Evolutionary conservation across 2,113 vertebrate species (phyloP), one percentile per base, ranked within the genome.

Genomic region (Laticauda colubrina): DNA sequence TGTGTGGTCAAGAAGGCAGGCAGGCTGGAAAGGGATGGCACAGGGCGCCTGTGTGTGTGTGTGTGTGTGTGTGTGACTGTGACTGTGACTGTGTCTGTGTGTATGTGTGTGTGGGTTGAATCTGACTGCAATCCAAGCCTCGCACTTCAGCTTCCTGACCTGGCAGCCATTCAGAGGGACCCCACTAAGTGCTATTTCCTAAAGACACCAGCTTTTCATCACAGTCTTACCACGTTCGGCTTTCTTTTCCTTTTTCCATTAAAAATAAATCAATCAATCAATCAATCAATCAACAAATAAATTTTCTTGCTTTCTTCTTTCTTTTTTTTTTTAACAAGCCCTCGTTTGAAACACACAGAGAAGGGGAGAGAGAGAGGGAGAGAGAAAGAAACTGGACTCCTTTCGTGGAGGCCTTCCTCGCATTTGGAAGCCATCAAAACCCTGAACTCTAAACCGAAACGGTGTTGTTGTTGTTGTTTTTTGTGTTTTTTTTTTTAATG

Each of bases 341-440:
- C 48, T 48, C 48, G 48, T 48, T 48, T 51, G 48, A 51, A 51
- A 51, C 48, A 51, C 48, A 51, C 48, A 51, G 1, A 34, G 8
- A 15, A 1, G 11, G 56, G 2, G 55, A n/a, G 34, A 12, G 6
- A 21, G 24, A 56, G 34, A 34, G 55, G n/a, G 18, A 34, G 43
- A 56, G 21, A 57, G 54, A 39, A 96, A 97, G 97, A 97, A 87
- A 97, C 98, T 97, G 97, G 97, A 97, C 96, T 97, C 97, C 96
- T 98, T 98, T 97, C 98, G 98, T 98, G 98, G 6, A 97, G 97
- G 98, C 97, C 98, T 97, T 97, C 98, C 98, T 97, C 14, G 97
- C 98, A 98, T 98, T 98, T 98, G 98, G 98, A 98, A 98, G 98
- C 98, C 98, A 98, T 98, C 98, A 98, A 61, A 98, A 98, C 98